A percentile compares a stretch with the other conserved stretches of the same genome.
phyloP scores from a whole-genome alignment of 2,113 vertebrate species.

The Zapornia atra region DNA sequence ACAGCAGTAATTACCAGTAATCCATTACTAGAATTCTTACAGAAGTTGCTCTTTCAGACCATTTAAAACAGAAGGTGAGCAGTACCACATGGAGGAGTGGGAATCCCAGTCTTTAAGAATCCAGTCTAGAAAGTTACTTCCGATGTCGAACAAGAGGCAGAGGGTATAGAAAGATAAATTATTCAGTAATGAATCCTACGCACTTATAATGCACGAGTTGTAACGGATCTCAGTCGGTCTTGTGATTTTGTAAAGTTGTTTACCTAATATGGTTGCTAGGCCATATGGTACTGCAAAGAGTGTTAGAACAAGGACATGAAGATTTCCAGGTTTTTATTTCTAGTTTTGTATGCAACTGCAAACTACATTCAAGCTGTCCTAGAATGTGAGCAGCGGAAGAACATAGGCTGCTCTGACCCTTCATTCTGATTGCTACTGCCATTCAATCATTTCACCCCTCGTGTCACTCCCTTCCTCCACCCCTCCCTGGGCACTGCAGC shows the following conservation, averaged over 20 bases:
- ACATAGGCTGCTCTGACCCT: neutral
- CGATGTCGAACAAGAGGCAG: neutral
- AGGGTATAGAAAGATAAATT: slow-evolving; percentile 23
- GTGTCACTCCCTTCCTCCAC: neutral
- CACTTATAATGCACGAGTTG: slow-evolving; percentile 38
- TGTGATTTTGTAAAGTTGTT: slow-evolving; percentile 53
- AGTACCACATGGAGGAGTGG: neutral
- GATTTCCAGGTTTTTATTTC: slow-evolving; percentile 47
- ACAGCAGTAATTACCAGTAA: neutral
- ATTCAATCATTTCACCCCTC: neutral
- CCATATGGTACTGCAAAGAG: slow-evolving; percentile 43
- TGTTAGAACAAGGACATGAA: slow-evolving; percentile 22
- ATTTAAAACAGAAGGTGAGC: neutral
- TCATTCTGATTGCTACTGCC: neutral
- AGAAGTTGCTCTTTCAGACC: neutral
- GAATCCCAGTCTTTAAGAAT: neutral
- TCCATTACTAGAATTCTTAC: neutral
- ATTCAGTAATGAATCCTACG: slow-evolving; percentile 45
- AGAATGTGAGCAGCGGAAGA: neutral
- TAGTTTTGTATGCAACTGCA: slow-evolving; percentile 33
- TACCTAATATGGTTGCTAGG: slow-evolving; percentile 49
- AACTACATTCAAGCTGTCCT: slow-evolving; percentile 19
- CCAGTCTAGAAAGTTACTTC: neutral
- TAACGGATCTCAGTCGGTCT: slow-evolving; percentile 49
- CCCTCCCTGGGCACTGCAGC: rapidly evolving